Evolutionary conservation across 2,888 invertebrate genomes (phyloP), one percentile per base, ranked within the genome.

Genomic region (Bruchidius siliquastri): DNA sequence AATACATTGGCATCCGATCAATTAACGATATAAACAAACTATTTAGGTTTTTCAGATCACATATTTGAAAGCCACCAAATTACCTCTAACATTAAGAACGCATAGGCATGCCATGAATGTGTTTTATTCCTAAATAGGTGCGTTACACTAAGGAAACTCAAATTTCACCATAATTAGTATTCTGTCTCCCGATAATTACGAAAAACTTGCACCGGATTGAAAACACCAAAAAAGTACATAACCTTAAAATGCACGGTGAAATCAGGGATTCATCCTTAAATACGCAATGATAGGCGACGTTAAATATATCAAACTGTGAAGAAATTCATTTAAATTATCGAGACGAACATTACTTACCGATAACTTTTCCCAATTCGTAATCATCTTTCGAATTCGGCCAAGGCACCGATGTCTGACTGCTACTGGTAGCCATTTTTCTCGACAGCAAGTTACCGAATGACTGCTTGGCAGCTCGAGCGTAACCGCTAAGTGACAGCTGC

Each of bases 351-450:
- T 84, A 90, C 91, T 89, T 88, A 95, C 96, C 96, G 84, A 98
- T 97, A 83, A 97, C 95, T 88, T 97, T 97, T 81, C 93, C 92
- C 82, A 98, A 88, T 88, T 96, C 96, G 88, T 98, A 98, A 87
- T 96, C 95, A 85, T 96, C 95, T 87, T 94, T 94, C 84, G 91
- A 92, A 88, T 96, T 97, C 78, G 97, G 93, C 97, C 97, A 97
- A 86, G 90, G 85, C 80, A 84, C 81, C 79, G 84, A 82, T 84
- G 87, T 49, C 18, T 49, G 49, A 80, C 88, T 87, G 83, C 87
- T 87, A 83, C 88, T 87, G 79, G 88, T 87, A 87, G 89, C 89
- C 90, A 90, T 90, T 88, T 90, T 91, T 86, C 88, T 88, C 78
- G 89, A 88, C 86, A 90, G 87, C 85, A 88, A 87, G 86, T 88